Conservation (phyloP, 2,113 vertebrate genomes). For the Sphaerodactylus townsendi region DNA sequence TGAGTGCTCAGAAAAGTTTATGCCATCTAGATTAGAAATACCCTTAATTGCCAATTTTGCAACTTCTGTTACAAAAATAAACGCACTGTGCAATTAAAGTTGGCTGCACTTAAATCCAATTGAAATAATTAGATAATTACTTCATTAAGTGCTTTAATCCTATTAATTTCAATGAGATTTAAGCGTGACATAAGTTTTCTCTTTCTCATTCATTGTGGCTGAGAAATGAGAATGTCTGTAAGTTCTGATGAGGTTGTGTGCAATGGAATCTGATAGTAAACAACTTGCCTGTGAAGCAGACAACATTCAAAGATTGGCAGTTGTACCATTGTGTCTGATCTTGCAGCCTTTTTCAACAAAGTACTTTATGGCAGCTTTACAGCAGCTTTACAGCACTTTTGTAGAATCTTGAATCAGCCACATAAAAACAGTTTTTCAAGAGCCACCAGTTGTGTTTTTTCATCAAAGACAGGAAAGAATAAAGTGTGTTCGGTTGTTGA, state of each 20-base stretch:
- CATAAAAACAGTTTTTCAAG: no score
- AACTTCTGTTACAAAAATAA: not conserved
- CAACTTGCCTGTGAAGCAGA: not conserved
- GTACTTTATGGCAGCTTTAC: no score
- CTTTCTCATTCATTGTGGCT: not conserved
- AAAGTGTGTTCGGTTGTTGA: no score
- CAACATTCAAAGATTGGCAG: not conserved
- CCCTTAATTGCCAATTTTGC: not conserved
- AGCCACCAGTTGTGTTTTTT: no score
- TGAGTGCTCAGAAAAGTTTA: not conserved
- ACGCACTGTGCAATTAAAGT: not conserved
- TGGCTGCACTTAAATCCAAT: not conserved
- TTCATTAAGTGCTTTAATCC: not conserved
- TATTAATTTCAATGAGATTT: slow-evolving; percentile 1
- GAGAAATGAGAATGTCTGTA: not conserved
- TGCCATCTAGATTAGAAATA: not conserved
- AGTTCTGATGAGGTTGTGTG: not conserved
- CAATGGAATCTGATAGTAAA: no score
- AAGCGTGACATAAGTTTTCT: not conserved
- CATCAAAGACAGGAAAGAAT: no score
- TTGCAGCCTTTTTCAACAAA: no score
- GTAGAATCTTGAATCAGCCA: no score
- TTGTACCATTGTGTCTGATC: no score
- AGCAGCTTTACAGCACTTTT: no score
- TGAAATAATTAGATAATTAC: slow-evolving; percentile 9